A percentile compares a stretch with the other conserved stretches of the same genome.
phyloP scores from a whole-genome alignment of 2,113 vertebrate species.

The Paradoxurus hermaphroditus region DNA sequence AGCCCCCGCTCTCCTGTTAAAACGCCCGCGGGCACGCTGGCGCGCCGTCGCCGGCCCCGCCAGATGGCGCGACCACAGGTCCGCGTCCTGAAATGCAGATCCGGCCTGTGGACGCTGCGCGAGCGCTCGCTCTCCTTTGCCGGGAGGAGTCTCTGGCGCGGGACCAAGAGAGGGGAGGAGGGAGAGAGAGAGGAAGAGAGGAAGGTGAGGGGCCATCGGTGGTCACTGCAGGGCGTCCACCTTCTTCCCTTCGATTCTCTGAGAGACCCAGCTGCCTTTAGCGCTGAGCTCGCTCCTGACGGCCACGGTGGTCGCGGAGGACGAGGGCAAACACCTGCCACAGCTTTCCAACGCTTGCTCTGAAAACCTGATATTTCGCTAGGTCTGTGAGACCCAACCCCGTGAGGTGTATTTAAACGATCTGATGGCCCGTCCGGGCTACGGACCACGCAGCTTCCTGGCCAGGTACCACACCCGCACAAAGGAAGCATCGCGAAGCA shows the following conservation, averaged over 20 bases:
- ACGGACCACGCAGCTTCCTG: background rate
- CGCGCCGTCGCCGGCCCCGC: background rate
- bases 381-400: background rate
- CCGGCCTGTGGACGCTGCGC: background rate
- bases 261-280: background rate
- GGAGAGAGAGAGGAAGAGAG: too few species aligned
- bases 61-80: background rate
- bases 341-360: background rate
- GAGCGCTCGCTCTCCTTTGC: too few species aligned
- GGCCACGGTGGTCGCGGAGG: rapidly evolving
- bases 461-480: rapidly evolving
- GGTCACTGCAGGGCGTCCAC: rapidly evolving
- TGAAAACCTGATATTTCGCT: background rate
- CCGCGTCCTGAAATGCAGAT: too few species aligned
- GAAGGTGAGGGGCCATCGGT: background rate
- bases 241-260: background rate
- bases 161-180: rapidly evolving
- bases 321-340: background rate
- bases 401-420: background rate
- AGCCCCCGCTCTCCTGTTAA: too few species aligned
- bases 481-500: too few species aligned
- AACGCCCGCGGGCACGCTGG: background rate
- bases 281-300: background rate
- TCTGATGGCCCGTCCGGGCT: too few species aligned
- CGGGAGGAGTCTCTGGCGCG: rapidly evolving